Evolutionary conservation across 2,797 vertebrate genomes (phyloP), one percentile per base, ranked within the genome.

Genomic region (Ciconia nigra): DNA sequence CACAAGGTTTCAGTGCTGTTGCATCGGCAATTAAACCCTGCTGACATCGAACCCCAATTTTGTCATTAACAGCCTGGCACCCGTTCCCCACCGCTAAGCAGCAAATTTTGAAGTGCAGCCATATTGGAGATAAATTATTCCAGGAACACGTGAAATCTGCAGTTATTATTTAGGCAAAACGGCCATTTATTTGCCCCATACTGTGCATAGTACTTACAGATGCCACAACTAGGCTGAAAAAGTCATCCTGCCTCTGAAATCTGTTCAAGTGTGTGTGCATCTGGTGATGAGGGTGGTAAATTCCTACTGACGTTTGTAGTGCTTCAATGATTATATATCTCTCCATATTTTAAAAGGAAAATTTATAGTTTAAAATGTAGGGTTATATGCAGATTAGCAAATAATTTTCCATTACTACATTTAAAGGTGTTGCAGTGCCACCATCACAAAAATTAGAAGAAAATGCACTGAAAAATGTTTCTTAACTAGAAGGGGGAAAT

Each of bases 151-250:
- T 8, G 37, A 74, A 91, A 86, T 54, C 15, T 24, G 9, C 58
- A 33, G 31, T 59, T 77, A 28, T 2, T 39, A 17, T 28, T 77
- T 16, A 33, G 37, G 29, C 21, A 54, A 78, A 74, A 88, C 2
- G 0, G 15, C 21, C 0, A 0, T 9, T 46, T 29, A 42, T 44
- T 81, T 61, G 29, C 13, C 29, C 33, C 1, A 0, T 61, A 19
- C 33, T 15, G 5, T 28, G 41, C 1, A 0, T 11, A 20, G 25
- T 35, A 49, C 15, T 65, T 61, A 17, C 0, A 70, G 19, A 41
- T 66, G 14, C 71, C n/a, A 46, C 46, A 72, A 5, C 13, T 25
- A 46, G 49, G 20, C 26, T 29, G 39, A 8, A 52, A 63, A 83
- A 31, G 24, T 44, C 11, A 63, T 49, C 21, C 20, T 54, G 63